These are phyloP conservation scores for Acanthopleura granulata DNA, from an alignment of 2,888 invertebrate species.

Conservation along the genomic window DNA sequence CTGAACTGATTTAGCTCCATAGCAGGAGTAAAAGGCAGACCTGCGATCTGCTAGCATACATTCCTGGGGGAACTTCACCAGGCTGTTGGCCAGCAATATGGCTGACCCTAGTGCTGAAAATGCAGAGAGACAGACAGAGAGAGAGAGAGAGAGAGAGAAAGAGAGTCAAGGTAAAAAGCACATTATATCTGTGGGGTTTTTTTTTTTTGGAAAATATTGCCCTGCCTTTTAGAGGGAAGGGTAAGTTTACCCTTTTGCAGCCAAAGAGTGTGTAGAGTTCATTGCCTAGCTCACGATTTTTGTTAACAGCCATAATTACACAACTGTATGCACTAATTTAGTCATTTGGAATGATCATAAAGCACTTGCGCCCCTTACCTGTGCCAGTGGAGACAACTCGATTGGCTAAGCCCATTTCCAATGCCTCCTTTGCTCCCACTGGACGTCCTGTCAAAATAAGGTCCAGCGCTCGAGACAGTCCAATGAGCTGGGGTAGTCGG, in stretches of 20 bases:
- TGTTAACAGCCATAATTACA: not conserved
- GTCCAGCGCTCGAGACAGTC: conserved; percentile 88
- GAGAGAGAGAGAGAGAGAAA: too few relatives aligned
- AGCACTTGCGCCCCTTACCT: too few relatives aligned
- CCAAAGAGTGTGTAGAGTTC: too few relatives aligned
- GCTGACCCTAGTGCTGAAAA: conserved; percentile 62
- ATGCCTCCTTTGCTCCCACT: conserved; percentile 83
- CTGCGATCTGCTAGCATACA: conserved; percentile 75
- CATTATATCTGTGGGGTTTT: too few relatives aligned
- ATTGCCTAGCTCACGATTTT: too few relatives aligned
- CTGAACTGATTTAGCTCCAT: conserved; percentile 77
- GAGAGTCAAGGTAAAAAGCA: too few relatives aligned
- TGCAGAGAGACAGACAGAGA: not conserved
- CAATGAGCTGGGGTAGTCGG: conserved; percentile 85
- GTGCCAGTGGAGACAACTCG: conserved; percentile 86
- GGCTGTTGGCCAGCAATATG: conserved; percentile 69
- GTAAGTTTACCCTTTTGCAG: too few relatives aligned
- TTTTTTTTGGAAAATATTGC: too few relatives aligned
- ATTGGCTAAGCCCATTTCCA: conserved; percentile 85
- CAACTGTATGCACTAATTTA: not conserved
- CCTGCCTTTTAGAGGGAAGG: too few relatives aligned
- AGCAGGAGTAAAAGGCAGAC: conserved; percentile 78
- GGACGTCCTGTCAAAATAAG: conserved; percentile 89
- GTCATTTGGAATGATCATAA: conserved; percentile 10
- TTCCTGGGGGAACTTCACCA: conserved; percentile 86